These are phyloP conservation scores for Uropsilus gracilis DNA, from an alignment of 2,113 vertebrate species.

Conservation along the genomic window DNA sequence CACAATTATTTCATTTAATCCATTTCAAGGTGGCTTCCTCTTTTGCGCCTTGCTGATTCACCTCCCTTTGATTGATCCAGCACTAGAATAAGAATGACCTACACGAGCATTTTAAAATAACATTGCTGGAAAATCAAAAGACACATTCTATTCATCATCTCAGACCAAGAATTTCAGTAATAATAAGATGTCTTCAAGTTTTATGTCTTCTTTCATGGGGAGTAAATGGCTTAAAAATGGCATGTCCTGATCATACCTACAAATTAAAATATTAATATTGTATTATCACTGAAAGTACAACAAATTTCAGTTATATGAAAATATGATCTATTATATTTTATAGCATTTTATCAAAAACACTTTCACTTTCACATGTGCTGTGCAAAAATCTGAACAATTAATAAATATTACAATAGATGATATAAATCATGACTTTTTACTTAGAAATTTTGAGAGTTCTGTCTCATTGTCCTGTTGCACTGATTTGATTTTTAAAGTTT, in stretches of 20 bases:
- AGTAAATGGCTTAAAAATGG: conserved; percentile 58
- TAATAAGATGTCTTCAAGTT: conserved; percentile 58
- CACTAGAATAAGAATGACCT: conserved; percentile 69
- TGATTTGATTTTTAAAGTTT: background rate
- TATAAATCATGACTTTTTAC: conserved; percentile 2
- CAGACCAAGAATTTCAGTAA: conserved; percentile 35
- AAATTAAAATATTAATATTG: conserved; percentile 70
- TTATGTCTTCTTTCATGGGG: conserved; percentile 46
- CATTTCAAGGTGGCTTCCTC: conserved; percentile 78
- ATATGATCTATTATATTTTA: background rate
- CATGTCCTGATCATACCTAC: conserved; percentile 44
- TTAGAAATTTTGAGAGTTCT: background rate
- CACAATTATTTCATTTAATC: conserved; percentile 77
- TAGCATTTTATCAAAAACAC: conserved; percentile 25
- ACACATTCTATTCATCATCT: conserved; percentile 53
- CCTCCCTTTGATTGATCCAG: conserved; percentile 62
- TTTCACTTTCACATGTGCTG: background rate
- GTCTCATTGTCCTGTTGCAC: background rate
- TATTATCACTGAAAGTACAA: conserved; percentile 28
- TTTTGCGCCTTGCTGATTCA: conserved; percentile 63
- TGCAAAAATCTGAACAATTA: conserved; percentile 37
- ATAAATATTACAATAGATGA: background rate
- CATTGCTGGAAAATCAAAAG: conserved; percentile 52
- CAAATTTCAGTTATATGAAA: conserved; percentile 58
- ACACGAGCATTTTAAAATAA: conserved; percentile 54